A percentile compares a stretch with the other conserved stretches of the same genome.
Evolutionary conservation across 1,140 invertebrate species (phyloP).

Genomic region (Pseudachorutes palmiensis): DNA sequence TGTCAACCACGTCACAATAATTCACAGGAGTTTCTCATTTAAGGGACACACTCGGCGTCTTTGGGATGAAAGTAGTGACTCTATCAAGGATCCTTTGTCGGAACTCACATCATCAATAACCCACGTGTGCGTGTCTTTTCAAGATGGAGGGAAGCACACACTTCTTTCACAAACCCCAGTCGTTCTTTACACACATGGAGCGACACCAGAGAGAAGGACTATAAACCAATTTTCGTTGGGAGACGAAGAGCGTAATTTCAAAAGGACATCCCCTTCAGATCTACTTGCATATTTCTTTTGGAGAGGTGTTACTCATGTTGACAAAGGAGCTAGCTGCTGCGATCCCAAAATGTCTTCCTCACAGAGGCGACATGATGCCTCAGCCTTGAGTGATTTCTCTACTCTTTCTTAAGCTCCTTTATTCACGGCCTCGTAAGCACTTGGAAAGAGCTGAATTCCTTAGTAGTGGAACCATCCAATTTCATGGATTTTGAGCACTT

Average conservation of each 20-base stretch:
- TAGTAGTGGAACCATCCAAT: not conserved
- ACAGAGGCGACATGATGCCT: not conserved
- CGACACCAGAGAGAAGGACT: not conserved
- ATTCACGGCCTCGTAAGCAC: not conserved
- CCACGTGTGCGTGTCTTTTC: not conserved
- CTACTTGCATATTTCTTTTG: not conserved
- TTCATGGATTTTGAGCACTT: constrained; percentile 1
- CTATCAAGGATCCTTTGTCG: not conserved
- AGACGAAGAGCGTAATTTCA: not conserved
- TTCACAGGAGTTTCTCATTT: not conserved
- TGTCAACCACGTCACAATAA: not conserved
- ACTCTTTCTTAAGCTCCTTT: not conserved
- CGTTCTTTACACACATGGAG: no score
- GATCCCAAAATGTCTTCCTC: constrained; percentile 7
- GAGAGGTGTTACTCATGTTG: constrained; percentile 3
- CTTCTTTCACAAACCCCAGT: not conserved
- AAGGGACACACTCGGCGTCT: not conserved
- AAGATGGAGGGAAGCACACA: not conserved
- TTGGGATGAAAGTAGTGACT: not conserved
- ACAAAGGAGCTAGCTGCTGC: constrained; percentile 1
- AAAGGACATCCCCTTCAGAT: not conserved
- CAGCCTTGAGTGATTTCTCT: not conserved
- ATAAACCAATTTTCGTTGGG: not conserved
- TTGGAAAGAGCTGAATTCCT: not conserved
- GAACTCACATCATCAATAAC: not conserved